A percentile compares a stretch with the other conserved stretches of the same genome.
These are phyloP conservation scores for Acheta domesticus DNA, from an alignment of 2,888 invertebrate species.

Conservation along the genomic window DNA sequence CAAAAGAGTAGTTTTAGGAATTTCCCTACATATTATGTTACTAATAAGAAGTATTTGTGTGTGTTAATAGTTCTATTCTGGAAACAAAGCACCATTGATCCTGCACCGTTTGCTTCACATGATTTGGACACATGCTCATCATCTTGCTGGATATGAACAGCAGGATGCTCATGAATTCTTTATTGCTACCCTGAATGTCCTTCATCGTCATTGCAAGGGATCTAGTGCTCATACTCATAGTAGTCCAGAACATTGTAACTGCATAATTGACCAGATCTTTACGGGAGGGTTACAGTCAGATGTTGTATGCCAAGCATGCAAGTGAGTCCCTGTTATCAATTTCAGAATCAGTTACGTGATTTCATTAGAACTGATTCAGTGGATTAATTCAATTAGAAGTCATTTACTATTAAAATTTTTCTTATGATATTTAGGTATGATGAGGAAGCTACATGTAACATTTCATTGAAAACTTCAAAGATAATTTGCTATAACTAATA, in stretches of 20 bases:
- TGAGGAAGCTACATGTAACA: too few relatives aligned
- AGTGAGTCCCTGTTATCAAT: conserved; percentile 52
- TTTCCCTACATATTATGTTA: not conserved
- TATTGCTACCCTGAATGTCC: conserved; percentile 87
- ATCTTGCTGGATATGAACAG: conserved; percentile 93
- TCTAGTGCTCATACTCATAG: conserved; percentile 36
- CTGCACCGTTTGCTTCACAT: conserved; percentile 85
- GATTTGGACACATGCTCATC: conserved; percentile 95
- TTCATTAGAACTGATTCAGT: too few relatives aligned
- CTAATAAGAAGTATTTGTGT: not conserved
- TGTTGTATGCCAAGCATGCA: conserved; percentile 92
- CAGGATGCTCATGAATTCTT: conserved; percentile 99
- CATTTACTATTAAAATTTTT: too few relatives aligned
- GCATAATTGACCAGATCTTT: conserved; percentile 96
- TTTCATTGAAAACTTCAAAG: too few relatives aligned
- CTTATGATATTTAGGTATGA: too few relatives aligned
- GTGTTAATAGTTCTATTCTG: conserved; percentile 77
- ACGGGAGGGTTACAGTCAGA: conserved; percentile 95
- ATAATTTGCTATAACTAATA: too few relatives aligned
- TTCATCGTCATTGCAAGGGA: conserved; percentile 72
- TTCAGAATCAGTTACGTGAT: too few relatives aligned
- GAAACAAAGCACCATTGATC: conserved; percentile 81
- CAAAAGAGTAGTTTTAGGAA: not conserved
- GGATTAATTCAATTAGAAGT: too few relatives aligned
- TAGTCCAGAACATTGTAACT: conserved; percentile 69